Evolutionary conservation across 2,888 invertebrate genomes (phyloP), one percentile per base, ranked within the genome.

Genomic region (Zonitis immaculata): DNA sequence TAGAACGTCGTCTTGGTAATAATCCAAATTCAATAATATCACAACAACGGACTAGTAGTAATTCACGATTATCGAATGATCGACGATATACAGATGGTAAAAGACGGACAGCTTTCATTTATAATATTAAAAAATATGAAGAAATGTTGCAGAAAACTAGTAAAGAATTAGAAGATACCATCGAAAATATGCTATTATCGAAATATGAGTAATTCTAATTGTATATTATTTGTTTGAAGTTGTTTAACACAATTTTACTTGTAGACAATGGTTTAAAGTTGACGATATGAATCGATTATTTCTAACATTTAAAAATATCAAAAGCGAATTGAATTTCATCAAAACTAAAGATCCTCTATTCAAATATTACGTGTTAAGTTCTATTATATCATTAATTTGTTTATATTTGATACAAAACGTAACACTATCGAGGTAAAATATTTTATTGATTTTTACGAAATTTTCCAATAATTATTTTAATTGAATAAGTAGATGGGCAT

Each of bases 171-270:
- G 83, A 86, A 47, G 81, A 85, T 28, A 88, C 89, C 60, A 87
- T 93, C 59, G 86, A 90, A 62, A 84, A 86, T 62, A 89, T 93
- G 87, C 87, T 89, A n/a, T 83, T 89, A 57, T 88, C 89, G 54
- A 89, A 89, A 72, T 83, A 82, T 75, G 83, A 85, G 86, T 87
- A 74, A 80, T 82, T 75, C 14, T 48, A 8, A 6, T 42, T 9
- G 8, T 39, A 7, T 42, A 6, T 16, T 60, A 32, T 50, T 46
- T n/a, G 14, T 22, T 22, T 22, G 5, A 22, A 22, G 22, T 22
- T n/a, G n/a, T n/a, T n/a, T n/a, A n/a, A 27, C 18, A 28, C 26
- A 48, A 26, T 49, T 47, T 61, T 57, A 47, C 32, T 81, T 80
- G 59, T 75, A 89, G 88, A 60, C 87, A 87, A 69, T 85, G 85